Conservation (phyloP, 1,140 invertebrate species). For the Zaprionus kolodkinae region DNA sequence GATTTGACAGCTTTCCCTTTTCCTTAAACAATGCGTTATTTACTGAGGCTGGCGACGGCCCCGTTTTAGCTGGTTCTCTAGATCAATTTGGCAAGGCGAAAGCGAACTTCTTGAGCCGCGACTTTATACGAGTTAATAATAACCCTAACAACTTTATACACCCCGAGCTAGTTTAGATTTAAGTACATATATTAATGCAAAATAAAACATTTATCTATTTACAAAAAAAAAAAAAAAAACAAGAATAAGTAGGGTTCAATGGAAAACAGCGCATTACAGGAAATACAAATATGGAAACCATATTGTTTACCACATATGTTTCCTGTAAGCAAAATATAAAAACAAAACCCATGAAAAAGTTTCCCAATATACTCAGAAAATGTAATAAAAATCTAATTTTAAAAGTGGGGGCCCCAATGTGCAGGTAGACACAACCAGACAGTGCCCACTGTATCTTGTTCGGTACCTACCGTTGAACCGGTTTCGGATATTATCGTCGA, state of each 20-base stretch:
- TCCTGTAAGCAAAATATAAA: neutral
- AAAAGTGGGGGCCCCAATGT: slow-evolving; percentile 20
- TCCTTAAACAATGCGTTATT: slow-evolving; percentile 58
- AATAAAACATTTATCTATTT: slow-evolving; percentile 43
- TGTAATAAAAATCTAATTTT: neutral
- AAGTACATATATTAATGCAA: slow-evolving; percentile 27
- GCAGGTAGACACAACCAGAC: neutral
- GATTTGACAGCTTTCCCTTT: slow-evolving; percentile 39
- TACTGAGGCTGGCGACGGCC: slow-evolving; percentile 18
- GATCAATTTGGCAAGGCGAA: slow-evolving; percentile 64
- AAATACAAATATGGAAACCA: neutral
- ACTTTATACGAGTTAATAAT: slow-evolving; percentile 24
- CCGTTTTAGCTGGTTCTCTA: slow-evolving; percentile 57
- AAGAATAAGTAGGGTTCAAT: neutral
- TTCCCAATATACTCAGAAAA: neutral
- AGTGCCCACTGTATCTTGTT: slow-evolving; percentile 21
- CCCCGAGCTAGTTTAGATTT: slow-evolving; percentile 30
- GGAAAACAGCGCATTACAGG: no score
- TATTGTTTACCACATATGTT: neutral
- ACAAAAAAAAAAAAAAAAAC: neutral
- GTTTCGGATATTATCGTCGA: slow-evolving; percentile 31
- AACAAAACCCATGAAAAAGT: neutral
- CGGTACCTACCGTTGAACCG: slow-evolving; percentile 29
- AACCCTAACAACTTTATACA: slow-evolving; percentile 13
- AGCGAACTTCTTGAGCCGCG: slow-evolving; percentile 40